These are phyloP conservation scores for Cheumatopsyche charites DNA, from an alignment of 1,140 invertebrate species.

Conservation along the genomic window DNA sequence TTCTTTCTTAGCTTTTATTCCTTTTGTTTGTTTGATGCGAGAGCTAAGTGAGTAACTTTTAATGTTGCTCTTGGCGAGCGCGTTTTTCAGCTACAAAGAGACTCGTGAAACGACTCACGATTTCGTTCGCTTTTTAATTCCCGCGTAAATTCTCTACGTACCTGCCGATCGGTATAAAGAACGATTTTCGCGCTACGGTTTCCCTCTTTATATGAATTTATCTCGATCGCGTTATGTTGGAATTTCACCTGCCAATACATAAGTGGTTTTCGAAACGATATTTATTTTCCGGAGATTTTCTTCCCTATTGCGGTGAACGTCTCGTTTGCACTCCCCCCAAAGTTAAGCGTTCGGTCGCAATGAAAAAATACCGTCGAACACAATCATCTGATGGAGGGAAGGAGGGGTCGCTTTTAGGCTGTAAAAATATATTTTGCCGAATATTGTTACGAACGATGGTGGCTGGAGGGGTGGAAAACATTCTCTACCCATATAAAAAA, in stretches of 20 bases:
- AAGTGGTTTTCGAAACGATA: neutral
- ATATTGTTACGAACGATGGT: slow-evolving; percentile 35
- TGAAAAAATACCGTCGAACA: slow-evolving; percentile 26
- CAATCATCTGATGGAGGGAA: slow-evolving; percentile 32
- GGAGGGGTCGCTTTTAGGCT: slow-evolving; percentile 12
- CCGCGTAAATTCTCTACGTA: neutral
- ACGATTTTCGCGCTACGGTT: too few species aligned
- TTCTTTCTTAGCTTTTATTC: slow-evolving; percentile 34
- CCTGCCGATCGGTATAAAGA: too few species aligned
- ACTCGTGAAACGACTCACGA: slow-evolving; percentile 5
- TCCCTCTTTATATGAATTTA: too few species aligned
- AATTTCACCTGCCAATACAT: too few species aligned
- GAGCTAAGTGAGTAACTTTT: slow-evolving; percentile 41
- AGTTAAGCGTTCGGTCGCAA: slow-evolving; percentile 19
- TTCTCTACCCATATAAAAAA: slow-evolving; percentile 27
- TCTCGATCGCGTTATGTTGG: too few species aligned
- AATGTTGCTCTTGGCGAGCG: slow-evolving; percentile 35
- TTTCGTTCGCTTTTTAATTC: slow-evolving; percentile 9
- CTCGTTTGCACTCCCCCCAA: slow-evolving; percentile 4
- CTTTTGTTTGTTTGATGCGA: slow-evolving; percentile 43
- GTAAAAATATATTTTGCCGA: slow-evolving; percentile 42
- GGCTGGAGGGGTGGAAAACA: slow-evolving; percentile 21
- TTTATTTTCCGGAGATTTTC: slow-evolving; percentile 10
- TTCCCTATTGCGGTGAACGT: neutral
- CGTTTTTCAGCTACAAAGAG: slow-evolving; percentile 30